Conservation (phyloP, 2,888 invertebrate species). For the Pterostichus madidus region DNA sequence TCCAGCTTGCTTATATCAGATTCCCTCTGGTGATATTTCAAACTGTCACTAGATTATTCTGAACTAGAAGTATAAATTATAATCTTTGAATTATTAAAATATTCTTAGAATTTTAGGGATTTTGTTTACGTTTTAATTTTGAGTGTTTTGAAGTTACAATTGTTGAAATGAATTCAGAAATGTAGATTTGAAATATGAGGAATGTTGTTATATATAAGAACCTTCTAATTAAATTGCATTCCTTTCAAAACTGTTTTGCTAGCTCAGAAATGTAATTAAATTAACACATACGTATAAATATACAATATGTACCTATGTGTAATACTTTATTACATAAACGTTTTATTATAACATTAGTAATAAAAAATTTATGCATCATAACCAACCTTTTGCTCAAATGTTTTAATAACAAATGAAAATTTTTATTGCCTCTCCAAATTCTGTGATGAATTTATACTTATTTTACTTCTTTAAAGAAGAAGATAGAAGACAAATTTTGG, state of each 20-base stretch:
- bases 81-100: slow-evolving; percentile 17
- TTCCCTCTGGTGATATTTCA: slow-evolving; percentile 36
- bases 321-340: not conserved
- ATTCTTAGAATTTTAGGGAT: slow-evolving; percentile 22
- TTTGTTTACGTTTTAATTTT: not conserved
- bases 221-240: slow-evolving; percentile 1
- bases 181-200: not conserved
- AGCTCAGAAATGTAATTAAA: not conserved
- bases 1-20: slow-evolving; percentile 30
- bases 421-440: no score
- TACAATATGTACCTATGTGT: not conserved
- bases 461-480: no score
- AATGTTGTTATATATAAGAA: not conserved
- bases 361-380: no score
- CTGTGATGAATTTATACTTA: no score
- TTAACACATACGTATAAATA: not conserved
- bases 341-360: no score
- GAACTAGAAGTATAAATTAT: slow-evolving; percentile 5
- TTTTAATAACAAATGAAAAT: no score
- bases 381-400: no score
- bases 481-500: no score
- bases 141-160: not conserved
- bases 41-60: slow-evolving; percentile 42
- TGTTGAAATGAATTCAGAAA: not conserved
- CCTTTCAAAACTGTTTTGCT: not conserved